Evolutionary conservation across 2,888 invertebrate genomes (phyloP).

Genomic region (Harpalus rubripes): DNA sequence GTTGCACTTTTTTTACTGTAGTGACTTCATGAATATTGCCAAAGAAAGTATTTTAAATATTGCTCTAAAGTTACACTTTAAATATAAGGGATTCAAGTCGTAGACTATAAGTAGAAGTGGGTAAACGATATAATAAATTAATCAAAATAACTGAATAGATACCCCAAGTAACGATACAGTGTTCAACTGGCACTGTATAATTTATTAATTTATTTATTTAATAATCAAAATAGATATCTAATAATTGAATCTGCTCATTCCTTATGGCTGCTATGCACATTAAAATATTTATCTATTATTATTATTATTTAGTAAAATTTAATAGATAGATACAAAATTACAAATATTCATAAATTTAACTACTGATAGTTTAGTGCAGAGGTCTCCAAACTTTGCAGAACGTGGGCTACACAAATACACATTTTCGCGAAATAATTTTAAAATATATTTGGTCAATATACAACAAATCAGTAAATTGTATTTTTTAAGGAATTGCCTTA

Average conservation of each 20-base stretch:
- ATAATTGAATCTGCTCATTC: slow-evolving; percentile 47
- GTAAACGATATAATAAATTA: slow-evolving; percentile 24
- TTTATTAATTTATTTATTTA: slow-evolving; percentile 45
- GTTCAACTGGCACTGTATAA: slow-evolving; percentile 3
- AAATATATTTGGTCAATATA: too few relatives aligned
- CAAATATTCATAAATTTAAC: slow-evolving; percentile 36
- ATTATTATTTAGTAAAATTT: slow-evolving; percentile 49
- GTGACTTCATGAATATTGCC: slow-evolving; percentile 62
- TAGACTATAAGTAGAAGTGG: slow-evolving; percentile 42
- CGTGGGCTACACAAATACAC: too few relatives aligned
- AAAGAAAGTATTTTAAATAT: slow-evolving; percentile 66
- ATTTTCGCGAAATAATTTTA: too few relatives aligned
- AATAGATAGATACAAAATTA: slow-evolving; percentile 37
- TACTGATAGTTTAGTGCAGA: slow-evolving; percentile 8
- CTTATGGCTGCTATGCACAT: slow-evolving; percentile 46
- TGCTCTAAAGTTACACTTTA: slow-evolving; percentile 58
- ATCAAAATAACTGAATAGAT: slow-evolving; percentile 45
- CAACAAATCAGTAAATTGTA: too few relatives aligned
- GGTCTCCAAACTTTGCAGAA: too few relatives aligned
- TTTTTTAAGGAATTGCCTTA: too few relatives aligned
- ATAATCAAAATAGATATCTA: slow-evolving; percentile 40
- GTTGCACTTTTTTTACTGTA: slow-evolving; percentile 57
- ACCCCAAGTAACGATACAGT: slow-evolving; percentile 17
- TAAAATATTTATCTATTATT: slow-evolving; percentile 42
- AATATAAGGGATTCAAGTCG: slow-evolving; percentile 26